Conservation (phyloP, 2,113 vertebrate genomes). For the Irena cyanogastra region DNA sequence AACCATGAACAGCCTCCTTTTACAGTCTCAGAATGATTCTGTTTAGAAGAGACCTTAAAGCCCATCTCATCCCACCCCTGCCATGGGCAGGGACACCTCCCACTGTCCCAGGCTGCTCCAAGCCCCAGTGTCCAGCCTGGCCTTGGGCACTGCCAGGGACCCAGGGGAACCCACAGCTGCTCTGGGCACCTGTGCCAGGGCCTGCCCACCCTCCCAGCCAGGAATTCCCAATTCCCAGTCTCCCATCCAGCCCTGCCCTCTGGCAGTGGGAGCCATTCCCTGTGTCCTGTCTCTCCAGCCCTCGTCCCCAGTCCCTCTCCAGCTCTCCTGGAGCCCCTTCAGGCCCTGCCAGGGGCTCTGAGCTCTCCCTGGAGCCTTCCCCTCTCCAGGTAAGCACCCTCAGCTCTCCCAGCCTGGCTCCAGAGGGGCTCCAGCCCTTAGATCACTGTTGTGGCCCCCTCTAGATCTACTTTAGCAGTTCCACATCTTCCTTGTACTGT, state of each 20-base stretch:
- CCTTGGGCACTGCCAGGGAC: background rate
- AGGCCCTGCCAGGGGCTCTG: accelerated
- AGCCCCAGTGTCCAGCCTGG: accelerated
- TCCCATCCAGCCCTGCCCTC: accelerated
- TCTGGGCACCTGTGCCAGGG: background rate
- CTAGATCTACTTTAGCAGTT: background rate
- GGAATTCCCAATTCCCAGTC: background rate
- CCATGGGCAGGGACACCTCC: background rate
- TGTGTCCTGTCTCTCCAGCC: background rate
- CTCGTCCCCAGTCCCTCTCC: background rate
- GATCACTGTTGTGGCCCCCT: background rate
- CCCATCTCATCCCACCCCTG: accelerated
- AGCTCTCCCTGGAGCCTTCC: background rate
- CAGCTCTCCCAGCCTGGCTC: background rate
- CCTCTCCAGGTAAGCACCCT: accelerated
- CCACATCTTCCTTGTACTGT: too few relatives aligned
- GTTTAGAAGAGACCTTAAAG: background rate
- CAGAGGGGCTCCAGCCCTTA: background rate
- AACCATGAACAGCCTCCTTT: background rate
- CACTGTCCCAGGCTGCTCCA: background rate
- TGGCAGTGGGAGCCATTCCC: background rate
- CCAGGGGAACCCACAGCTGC: background rate
- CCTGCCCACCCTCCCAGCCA: accelerated
- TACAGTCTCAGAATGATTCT: background rate
- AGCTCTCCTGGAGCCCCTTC: background rate